A percentile compares a stretch with the other conserved stretches of the same genome.
These are phyloP conservation scores for Heterotilapia buettikoferi DNA, from an alignment of 2,113 vertebrate genomes.

Conservation along the genomic window DNA sequence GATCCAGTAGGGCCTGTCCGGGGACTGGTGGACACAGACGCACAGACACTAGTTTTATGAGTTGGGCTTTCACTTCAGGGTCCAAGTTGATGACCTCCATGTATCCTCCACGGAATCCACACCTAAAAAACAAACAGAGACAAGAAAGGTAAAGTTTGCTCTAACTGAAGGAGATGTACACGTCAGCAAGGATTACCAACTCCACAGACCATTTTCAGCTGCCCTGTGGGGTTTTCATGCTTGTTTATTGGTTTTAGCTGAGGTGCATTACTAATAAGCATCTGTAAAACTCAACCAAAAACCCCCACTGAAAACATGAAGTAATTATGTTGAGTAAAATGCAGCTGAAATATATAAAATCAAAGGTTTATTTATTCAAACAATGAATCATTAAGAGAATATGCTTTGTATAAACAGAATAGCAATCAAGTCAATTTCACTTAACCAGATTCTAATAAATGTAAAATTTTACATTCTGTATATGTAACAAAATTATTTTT, in stretches of 20 bases:
- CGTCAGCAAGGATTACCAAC: neutral
- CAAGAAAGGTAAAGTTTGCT: neutral
- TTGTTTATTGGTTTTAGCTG: neutral
- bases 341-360: neutral
- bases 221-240: neutral
- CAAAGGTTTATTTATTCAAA: neutral
- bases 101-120: conserved; percentile 86
- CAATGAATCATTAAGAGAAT: neutral
- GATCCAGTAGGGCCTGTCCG: conserved; percentile 79
- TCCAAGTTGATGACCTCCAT: conserved; percentile 91
- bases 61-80: conserved; percentile 75
- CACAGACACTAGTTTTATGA: conserved; percentile 83
- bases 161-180: neutral
- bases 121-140: conserved; percentile 66
- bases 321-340: neutral
- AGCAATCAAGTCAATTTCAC: neutral
- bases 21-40: conserved; percentile 81
- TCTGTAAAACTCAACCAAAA: neutral
- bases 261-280: neutral
- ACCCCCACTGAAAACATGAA: neutral
- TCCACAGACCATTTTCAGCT: neutral
- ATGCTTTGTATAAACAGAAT: neutral
- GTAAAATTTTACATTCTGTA: neutral
- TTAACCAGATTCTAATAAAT: neutral
- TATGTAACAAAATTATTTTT: neutral